Evolutionary conservation across 1,140 invertebrate genomes (phyloP), one percentile per base, ranked within the genome.

Genomic region (Andrena cerasifolii): DNA sequence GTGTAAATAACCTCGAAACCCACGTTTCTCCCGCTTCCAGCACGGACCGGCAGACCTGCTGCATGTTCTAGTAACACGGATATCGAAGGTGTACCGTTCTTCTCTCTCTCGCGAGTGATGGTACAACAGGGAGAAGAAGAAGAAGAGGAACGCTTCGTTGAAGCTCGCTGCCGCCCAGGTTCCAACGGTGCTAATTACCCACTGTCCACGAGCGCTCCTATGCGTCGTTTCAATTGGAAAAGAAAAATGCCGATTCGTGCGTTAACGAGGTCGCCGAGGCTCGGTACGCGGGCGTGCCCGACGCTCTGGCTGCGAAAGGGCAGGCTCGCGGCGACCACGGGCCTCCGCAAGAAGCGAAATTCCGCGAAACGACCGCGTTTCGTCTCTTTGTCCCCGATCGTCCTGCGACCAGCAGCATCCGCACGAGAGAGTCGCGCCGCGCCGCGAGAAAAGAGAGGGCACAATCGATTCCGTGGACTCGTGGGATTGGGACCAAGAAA

Each of bases 341-440:
- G 53, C 43, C 53, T 26, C 36, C 43, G 68, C 85, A 87, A 88
- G 86, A 88, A 88, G 61, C 66, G 75, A 62, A 88, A 88, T 88
- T 83, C 85, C 86, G 78, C 72, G 82, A 86, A 86, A 79, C 80
- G 75, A 72, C 65, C 58, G 71, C 51, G 73, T 86, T 82, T 87
- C 78, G 80, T 87, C 78, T 83, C 66, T 71, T 66, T 81, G 71
- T 65, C 74, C 65, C 54, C 63, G 70, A 75, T 80, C 59, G 43
- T 71, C 49, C 61, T 61, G 75, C 72, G 74, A n/a, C n/a, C n/a
- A n/a, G n/a, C n/a, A n/a, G 68, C 67, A 61, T 12, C 16, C 65
- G 80, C 43, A 59, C 68, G 66, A 28, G 43, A 21, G 73, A 63
- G 53, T n/a, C 24, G 31, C 49, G n/a, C n/a, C n/a, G n/a, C n/a